Base-by-base conservation (phyloP, 2,113 vertebrate genomes). In the Cervus canadensis region DNA sequence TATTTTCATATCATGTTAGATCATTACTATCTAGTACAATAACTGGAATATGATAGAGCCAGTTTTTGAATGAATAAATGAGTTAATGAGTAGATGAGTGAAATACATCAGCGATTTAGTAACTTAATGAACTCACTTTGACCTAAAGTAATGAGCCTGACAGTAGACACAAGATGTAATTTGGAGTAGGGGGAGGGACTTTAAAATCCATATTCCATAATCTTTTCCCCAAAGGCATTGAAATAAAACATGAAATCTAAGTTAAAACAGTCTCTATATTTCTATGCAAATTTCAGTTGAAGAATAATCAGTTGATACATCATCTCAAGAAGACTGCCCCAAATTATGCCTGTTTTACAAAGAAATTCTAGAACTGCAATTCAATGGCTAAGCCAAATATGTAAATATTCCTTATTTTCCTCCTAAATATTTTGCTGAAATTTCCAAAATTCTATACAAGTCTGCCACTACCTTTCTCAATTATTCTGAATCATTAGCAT, bases 31-130 rank as follows among this genome's bases (percentile, higher is more conserved):
- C 9, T 36, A 92, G 25, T 6, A 94, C 50, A 83, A 28, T 85
- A 87, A 78, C 15, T 57, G 30, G 9, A 12, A 64, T n/a, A 89
- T 30, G 16, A 17, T 4, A 95, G 30, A 54, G 40, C 76, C 59
- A 48, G 50, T n/a, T 92, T 96, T 94, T 84, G 21, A 94, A 28
- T 85, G 50, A 96, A 95, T 50, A 84, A 87, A 86, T 40, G 67
- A 95, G 85, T 81, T 50, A 94, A 90, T 91, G 12, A 92, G 9
- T n/a, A 95, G 57, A 59, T 59, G 15, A 60, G 50, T 85, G 16
- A 83, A 79, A 56, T 71, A 16, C 15, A 48, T 59, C 50, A 96
- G 15, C 2, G 16, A 95, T 90, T 76, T 45, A 89, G 16, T 89
- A 50, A 90, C 9, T 67, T 54, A 85, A 1, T 25, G 11, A 95